Percentiles rank a stretch among this genome's conserved stretches.
These are phyloP conservation scores for Acrossocheilus wenchowensis DNA, from an alignment of 2,797 vertebrate species.

Conservation along the genomic window DNA sequence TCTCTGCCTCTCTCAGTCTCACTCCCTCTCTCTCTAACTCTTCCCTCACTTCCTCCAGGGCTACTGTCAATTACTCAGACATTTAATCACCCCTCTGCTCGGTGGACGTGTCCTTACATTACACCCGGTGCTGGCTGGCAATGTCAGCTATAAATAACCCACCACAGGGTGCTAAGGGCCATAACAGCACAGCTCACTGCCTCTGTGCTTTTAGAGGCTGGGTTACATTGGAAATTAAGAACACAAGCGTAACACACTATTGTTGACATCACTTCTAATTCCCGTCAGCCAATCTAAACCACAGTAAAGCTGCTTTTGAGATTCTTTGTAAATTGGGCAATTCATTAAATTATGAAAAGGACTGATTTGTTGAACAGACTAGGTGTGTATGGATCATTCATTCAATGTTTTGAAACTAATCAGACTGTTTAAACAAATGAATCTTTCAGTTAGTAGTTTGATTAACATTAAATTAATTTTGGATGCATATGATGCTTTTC, in stretches of 20 bases:
- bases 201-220: conserved; percentile 50
- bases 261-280: conserved; percentile 40
- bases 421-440: background rate
- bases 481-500: background rate
- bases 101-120: conserved; percentile 64
- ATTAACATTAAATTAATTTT: background rate
- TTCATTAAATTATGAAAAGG: background rate
- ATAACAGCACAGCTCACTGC: conserved; percentile 50
- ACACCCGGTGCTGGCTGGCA: conserved; percentile 60
- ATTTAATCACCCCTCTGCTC: conserved; percentile 62
- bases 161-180: conserved; percentile 58
- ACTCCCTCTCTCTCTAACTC: conserved; percentile 11
- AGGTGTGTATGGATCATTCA: background rate
- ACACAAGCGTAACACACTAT: conserved; percentile 32
- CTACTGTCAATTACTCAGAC: conserved; percentile 64
- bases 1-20: conserved; percentile 17
- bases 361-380: background rate
- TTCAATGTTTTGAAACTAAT: background rate
- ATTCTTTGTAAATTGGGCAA: conserved; percentile 3
- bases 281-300: conserved; percentile 29
- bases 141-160: conserved; percentile 68
- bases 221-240: conserved; percentile 55
- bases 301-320: conserved; percentile 27
- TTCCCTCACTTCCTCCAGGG: conserved; percentile 47
- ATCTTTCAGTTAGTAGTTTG: background rate